A percentile compares a stretch with the other conserved stretches of the same genome.
These are phyloP conservation scores for Oopsacas minuta DNA, from an alignment of 37 sponge, comb jelly and placozoan genomes.

Conservation along the genomic window DNA sequence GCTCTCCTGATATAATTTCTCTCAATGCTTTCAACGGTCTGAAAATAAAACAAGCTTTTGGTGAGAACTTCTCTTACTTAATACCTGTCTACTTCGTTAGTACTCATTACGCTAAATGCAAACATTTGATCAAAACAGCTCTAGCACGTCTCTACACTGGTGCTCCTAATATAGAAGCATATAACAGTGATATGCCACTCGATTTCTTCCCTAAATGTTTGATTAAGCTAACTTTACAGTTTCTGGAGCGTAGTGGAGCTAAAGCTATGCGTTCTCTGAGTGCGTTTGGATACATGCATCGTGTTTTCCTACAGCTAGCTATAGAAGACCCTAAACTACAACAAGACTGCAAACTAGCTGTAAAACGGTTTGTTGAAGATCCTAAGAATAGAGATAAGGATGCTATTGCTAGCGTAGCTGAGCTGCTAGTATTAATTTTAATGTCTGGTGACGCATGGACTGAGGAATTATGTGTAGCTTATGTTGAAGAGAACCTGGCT, in stretches of 20 bases:
- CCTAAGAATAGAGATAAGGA: conserved; percentile 27
- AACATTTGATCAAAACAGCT: conserved; percentile 29
- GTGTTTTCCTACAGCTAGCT: conserved; percentile 36
- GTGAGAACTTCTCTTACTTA: conserved; percentile 38
- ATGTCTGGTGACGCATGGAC: conserved; percentile 27
- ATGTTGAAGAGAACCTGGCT: conserved; percentile 26
- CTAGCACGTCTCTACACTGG: conserved; percentile 38
- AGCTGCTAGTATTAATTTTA: conserved; percentile 23
- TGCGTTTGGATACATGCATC: conserved; percentile 44
- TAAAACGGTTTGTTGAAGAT: conserved; percentile 29
- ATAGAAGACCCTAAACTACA: background rate
- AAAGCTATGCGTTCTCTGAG: conserved; percentile 31
- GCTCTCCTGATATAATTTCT: conserved; percentile 42
- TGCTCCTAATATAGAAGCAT: conserved; percentile 24
- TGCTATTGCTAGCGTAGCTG: conserved; percentile 11
- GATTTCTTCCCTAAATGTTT: conserved; percentile 46
- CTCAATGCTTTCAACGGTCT: conserved; percentile 41
- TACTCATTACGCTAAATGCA: conserved; percentile 26
- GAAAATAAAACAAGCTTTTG: conserved; percentile 33
- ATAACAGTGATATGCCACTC: conserved; percentile 34
- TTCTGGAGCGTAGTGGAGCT: conserved; percentile 22
- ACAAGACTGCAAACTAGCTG: conserved; percentile 22
- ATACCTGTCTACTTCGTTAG: conserved; percentile 31
- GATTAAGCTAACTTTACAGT: conserved; percentile 31
- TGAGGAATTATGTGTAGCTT: conserved; percentile 26